phyloP scores from a whole-genome alignment of 1,140 invertebrate species.

The Bombus ignitus region DNA sequence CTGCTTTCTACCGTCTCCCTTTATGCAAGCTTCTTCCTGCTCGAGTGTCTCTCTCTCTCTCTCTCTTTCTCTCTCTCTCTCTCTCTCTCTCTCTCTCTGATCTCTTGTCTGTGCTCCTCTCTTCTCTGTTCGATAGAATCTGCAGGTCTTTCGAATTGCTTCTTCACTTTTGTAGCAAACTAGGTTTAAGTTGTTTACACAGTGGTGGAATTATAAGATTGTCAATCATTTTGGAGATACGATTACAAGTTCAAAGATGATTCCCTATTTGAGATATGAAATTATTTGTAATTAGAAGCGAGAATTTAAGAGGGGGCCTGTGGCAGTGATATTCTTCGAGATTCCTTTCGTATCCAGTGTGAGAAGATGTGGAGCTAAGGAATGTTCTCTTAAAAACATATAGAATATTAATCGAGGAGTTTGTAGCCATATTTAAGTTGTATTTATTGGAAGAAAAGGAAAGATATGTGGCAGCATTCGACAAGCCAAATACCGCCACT shows the following conservation, averaged over 20 bases:
- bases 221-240: background rate
- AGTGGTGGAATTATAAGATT: background rate
- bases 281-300: background rate
- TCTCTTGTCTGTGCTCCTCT: background rate
- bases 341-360: background rate
- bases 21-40: background rate
- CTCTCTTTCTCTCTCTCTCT: too few relatives aligned
- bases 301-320: background rate
- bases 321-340: background rate
- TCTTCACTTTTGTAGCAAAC: too few relatives aligned
- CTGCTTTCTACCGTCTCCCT: slow-evolving; percentile 1
- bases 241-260: background rate
- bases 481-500: too few relatives aligned
- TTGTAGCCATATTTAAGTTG: too few relatives aligned
- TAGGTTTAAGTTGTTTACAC: background rate
- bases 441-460: too few relatives aligned
- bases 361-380: background rate
- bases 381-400: background rate
- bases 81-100: too few relatives aligned
- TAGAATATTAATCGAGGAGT: background rate
- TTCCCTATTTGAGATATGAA: background rate
- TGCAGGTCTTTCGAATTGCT: background rate
- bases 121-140: background rate
- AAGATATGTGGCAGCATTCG: too few relatives aligned
- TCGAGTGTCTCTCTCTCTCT: background rate